phyloP scores from a whole-genome alignment of 2,797 vertebrate species.

The Cossypha caffra region DNA sequence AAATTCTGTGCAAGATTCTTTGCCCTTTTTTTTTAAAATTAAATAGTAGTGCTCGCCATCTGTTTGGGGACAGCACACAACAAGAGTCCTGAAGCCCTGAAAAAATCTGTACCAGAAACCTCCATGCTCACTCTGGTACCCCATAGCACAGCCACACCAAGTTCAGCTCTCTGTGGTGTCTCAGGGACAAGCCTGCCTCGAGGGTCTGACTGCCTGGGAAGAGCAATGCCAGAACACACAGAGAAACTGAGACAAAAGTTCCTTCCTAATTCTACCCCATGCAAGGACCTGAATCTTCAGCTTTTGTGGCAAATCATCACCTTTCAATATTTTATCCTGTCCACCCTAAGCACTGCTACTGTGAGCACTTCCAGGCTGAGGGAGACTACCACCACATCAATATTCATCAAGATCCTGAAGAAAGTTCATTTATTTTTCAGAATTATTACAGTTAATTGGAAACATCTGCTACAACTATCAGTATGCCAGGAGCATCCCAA shows the following conservation, averaged over 20 bases:
- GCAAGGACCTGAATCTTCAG: not conserved
- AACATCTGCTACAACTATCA: slow-evolving; percentile 52
- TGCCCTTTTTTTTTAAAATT: not conserved
- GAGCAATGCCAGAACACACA: not conserved
- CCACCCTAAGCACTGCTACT: rapidly evolving
- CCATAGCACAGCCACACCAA: not conserved
- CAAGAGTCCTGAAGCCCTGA: not conserved
- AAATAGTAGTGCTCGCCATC: not conserved
- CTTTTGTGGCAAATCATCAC: rapidly evolving
- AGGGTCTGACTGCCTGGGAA: not conserved
- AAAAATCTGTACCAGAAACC: not conserved
- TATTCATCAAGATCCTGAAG: not conserved
- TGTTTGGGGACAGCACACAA: not conserved
- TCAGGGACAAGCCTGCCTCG: rapidly evolving
- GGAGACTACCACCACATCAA: not conserved
- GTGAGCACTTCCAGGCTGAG: not conserved
- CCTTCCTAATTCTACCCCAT: not conserved
- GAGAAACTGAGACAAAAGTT: not conserved
- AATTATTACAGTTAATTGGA: slow-evolving; percentile 54
- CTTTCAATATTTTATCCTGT: not conserved
- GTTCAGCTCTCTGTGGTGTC: rapidly evolving
- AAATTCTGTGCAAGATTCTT: not conserved
- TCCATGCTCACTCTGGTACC: not conserved
- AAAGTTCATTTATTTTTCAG: slow-evolving; percentile 39
- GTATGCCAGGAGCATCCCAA: slow-evolving; percentile 34